These are phyloP conservation scores for Aphelenchoides besseyi DNA, from an alignment of 1,140 invertebrate genomes.

Conservation along the genomic window DNA sequence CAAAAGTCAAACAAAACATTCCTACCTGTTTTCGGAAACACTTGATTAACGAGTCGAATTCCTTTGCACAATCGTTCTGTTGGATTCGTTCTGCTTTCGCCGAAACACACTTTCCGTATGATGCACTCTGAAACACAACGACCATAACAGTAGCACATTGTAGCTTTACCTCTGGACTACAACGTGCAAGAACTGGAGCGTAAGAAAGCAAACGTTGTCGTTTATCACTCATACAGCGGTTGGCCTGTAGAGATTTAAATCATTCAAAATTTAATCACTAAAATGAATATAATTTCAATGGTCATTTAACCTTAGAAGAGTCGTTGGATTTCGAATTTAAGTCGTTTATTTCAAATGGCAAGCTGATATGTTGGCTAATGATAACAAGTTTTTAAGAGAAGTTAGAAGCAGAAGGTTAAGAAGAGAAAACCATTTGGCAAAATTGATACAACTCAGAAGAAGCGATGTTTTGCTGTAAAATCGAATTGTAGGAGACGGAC, in stretches of 20 bases:
- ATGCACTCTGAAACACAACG: conserved; percentile 41
- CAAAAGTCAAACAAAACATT: conserved; percentile 21
- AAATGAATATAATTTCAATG: background rate
- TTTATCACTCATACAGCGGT: conserved; percentile 8
- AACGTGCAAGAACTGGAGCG: conserved; percentile 26
- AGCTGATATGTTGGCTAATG: background rate
- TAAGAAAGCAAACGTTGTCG: background rate
- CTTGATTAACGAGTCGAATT: conserved; percentile 51
- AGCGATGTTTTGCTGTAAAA: conserved; percentile 41
- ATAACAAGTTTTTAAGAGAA: background rate
- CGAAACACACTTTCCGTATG: conserved; percentile 61
- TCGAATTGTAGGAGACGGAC: conserved; percentile 35
- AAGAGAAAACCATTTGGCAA: conserved; percentile 32
- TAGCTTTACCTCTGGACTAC: conserved; percentile 40
- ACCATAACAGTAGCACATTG: background rate
- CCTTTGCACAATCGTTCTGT: conserved; percentile 48
- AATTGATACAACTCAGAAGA: conserved; percentile 52
- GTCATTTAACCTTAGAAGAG: background rate
- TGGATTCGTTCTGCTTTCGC: conserved; percentile 52
- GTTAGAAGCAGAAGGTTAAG: background rate
- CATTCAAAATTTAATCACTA: no score
- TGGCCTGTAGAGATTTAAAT: background rate
- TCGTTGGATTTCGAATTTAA: background rate
- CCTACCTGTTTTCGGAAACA: conserved; percentile 57
- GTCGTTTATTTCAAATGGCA: background rate